Conservation (phyloP, 1,140 invertebrate genomes). For the Charaxes varanes region DNA sequence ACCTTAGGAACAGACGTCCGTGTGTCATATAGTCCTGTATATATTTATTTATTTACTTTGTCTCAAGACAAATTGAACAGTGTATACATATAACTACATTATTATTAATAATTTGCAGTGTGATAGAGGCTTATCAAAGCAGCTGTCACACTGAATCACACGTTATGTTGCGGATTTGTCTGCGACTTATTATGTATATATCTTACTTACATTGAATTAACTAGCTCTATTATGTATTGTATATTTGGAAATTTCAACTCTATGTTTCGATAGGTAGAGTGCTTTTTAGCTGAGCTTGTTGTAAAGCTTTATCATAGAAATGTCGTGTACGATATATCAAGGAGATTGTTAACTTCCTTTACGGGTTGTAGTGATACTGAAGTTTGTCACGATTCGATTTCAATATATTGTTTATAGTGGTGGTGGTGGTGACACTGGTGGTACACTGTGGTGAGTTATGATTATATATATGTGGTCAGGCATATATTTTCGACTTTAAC, state of each 20-base stretch:
- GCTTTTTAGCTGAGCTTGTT: not conserved
- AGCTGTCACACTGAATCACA: conserved; percentile 17
- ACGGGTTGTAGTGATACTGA: conserved; percentile 18
- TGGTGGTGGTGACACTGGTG: too few species aligned
- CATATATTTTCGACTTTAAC: too few species aligned
- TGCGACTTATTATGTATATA: conserved; percentile 14
- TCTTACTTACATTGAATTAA: conserved; percentile 19
- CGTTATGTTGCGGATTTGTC: conserved; percentile 13
- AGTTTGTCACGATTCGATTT: conserved; percentile 19
- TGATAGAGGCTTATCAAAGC: not conserved
- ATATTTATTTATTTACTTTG: too few species aligned
- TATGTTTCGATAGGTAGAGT: not conserved
- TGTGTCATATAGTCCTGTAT: too few species aligned
- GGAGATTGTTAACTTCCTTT: conserved; percentile 22
- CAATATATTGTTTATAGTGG: too few species aligned
- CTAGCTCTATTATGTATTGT: not conserved
- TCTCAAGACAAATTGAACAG: too few species aligned
- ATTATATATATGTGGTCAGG: too few species aligned
- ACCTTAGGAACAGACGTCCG: too few species aligned
- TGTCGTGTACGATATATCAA: conserved; percentile 19
- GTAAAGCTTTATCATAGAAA: not conserved
- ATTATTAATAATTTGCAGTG: too few species aligned
- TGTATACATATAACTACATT: too few species aligned
- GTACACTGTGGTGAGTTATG: too few species aligned
- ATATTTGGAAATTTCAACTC: conserved; percentile 1